Evolutionary conservation across 2,113 vertebrate species (phyloP).

Genomic region (Mus spicilegus): DNA sequence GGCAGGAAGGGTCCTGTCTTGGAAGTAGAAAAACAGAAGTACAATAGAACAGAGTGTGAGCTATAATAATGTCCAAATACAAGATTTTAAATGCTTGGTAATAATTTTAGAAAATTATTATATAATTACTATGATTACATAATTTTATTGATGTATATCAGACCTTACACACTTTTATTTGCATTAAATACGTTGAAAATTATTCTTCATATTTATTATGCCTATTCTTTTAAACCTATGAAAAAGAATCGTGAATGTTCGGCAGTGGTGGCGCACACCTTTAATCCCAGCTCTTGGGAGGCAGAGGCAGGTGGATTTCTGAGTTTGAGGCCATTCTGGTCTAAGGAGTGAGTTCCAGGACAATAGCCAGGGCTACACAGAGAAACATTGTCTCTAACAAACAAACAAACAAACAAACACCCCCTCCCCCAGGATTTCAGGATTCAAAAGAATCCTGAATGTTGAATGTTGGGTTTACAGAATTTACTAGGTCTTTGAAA

Average conservation of each 20-base stretch:
- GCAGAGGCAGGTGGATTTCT: too few species aligned
- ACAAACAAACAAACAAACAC: too few species aligned
- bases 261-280: too few species aligned
- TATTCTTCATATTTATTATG: background rate
- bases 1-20: background rate
- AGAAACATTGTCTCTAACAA: too few species aligned
- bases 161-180: background rate
- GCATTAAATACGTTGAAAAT: background rate
- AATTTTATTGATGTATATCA: background rate
- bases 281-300: too few species aligned
- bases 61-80: background rate
- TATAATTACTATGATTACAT: conserved; percentile 35
- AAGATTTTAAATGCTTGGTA: conserved; percentile 42
- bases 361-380: too few species aligned
- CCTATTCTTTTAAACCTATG: background rate
- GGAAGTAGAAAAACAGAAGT: background rate
- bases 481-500: background rate
- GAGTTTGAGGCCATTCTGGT: too few species aligned
- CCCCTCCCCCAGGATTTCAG: too few species aligned
- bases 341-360: too few species aligned
- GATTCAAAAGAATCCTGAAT: background rate
- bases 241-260: background rate
- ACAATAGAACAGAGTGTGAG: conserved; percentile 7
- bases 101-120: background rate
- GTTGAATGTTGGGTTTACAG: background rate